phyloP scores from a whole-genome alignment of 2,888 invertebrate species.

The Epistrophella euchroma region DNA sequence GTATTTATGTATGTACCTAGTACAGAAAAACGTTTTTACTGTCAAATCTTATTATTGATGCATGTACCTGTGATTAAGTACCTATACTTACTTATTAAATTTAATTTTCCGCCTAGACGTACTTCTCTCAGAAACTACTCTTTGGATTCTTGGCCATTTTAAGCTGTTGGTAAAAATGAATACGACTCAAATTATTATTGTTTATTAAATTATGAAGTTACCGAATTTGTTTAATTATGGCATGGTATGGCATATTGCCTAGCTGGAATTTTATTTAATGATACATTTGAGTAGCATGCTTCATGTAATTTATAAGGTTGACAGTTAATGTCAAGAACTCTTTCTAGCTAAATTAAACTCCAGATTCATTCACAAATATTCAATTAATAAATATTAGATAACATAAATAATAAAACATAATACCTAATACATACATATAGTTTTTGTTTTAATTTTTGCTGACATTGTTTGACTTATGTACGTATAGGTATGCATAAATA shows the following conservation, averaged over 20 bases:
- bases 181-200: neutral
- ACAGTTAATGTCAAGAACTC: neutral
- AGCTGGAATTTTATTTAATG: neutral
- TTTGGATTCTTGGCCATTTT: neutral
- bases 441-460: neutral
- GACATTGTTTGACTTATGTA: neutral
- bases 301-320: neutral
- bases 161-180: neutral
- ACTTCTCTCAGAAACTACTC: no score
- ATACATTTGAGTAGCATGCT: neutral
- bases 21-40: no score
- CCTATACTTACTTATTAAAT: no score
- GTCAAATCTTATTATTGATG: no score
- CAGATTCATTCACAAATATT: neutral
- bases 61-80: no score
- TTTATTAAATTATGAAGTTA: neutral
- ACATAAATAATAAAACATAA: neutral
- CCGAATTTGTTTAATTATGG: neutral
- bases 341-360: neutral
- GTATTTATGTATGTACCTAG: no score
- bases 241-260: no score
- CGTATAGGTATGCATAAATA: neutral
- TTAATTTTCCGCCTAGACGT: no score
- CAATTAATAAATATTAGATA: neutral
- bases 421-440: neutral